phyloP scores from a whole-genome alignment of 2,797 vertebrate genomes.

The Capromys pilorides region DNA sequence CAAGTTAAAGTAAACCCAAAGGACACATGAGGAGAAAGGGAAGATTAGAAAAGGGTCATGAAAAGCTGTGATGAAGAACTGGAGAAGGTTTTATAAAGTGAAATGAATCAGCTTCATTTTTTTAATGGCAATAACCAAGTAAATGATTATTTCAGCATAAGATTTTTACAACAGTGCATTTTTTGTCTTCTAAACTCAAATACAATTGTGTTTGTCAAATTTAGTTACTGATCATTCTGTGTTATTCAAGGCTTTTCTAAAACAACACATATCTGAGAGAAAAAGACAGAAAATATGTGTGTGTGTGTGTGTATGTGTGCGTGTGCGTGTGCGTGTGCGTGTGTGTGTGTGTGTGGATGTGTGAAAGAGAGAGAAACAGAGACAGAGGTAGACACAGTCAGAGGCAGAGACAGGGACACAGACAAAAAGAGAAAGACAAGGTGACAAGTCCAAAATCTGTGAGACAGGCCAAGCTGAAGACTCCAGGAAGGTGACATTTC shows the following conservation, averaged over 20 bases:
- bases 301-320: too few species aligned
- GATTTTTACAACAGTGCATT: not conserved
- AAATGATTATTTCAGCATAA: slow-evolving; percentile 16
- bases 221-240: not conserved
- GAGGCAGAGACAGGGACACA: not conserved
- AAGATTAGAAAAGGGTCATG: not conserved
- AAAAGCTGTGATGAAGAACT: not conserved
- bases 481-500: not conserved
- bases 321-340: not conserved
- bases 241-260: not conserved
- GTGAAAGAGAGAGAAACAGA: not conserved
- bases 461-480: not conserved
- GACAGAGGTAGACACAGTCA: not conserved
- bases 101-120: slow-evolving; percentile 14
- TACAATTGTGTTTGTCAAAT: not conserved
- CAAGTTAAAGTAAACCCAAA: not conserved
- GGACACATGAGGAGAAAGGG: not conserved
- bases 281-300: not conserved
- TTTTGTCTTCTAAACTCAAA: slow-evolving; percentile 32
- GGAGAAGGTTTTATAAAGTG: not conserved
- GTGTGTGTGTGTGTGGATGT: not conserved
- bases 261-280: not conserved
- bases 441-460: not conserved
- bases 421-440: not conserved
- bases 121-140: not conserved